These are phyloP conservation scores for Bubo scandiacus DNA, from an alignment of 2,113 vertebrate species.

Conservation along the genomic window DNA sequence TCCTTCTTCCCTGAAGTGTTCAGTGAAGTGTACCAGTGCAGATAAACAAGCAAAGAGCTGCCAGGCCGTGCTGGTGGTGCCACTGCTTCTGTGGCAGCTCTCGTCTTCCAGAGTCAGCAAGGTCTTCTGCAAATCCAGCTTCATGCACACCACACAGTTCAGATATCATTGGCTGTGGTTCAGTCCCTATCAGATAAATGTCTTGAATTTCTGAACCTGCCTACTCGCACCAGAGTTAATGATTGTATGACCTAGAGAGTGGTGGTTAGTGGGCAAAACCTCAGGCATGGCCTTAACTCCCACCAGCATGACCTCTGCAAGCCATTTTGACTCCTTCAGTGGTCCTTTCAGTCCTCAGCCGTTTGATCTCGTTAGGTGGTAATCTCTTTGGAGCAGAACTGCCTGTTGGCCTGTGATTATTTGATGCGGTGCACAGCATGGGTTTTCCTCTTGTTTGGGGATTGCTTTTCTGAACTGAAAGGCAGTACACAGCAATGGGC, in stretches of 20 bases:
- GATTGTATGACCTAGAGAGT: not conserved
- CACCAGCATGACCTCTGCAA: not conserved
- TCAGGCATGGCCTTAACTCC: not conserved
- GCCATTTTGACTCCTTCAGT: not conserved
- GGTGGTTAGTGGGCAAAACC: not conserved
- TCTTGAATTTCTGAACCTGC: not conserved
- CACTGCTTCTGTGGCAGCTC: not conserved
- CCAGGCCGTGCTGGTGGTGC: not conserved
- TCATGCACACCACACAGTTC: not conserved
- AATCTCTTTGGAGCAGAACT: not conserved
- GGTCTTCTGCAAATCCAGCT: not conserved
- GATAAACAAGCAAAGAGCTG: not conserved
- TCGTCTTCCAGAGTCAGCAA: not conserved
- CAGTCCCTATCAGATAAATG: not conserved
- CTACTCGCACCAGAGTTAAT: not conserved
- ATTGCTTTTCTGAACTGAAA: not conserved
- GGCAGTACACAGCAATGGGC: fast-evolving
- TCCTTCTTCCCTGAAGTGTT: not conserved
- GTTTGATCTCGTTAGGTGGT: not conserved
- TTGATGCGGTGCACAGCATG: not conserved
- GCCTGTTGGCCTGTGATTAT: not conserved
- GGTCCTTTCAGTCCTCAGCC: not conserved
- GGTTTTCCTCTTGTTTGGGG: not conserved
- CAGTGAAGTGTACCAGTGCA: not conserved
- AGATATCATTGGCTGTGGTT: not conserved